Evolutionary conservation across 2,113 vertebrate species (phyloP), one percentile per base, ranked within the genome.

Genomic region (Perca fluviatilis): DNA sequence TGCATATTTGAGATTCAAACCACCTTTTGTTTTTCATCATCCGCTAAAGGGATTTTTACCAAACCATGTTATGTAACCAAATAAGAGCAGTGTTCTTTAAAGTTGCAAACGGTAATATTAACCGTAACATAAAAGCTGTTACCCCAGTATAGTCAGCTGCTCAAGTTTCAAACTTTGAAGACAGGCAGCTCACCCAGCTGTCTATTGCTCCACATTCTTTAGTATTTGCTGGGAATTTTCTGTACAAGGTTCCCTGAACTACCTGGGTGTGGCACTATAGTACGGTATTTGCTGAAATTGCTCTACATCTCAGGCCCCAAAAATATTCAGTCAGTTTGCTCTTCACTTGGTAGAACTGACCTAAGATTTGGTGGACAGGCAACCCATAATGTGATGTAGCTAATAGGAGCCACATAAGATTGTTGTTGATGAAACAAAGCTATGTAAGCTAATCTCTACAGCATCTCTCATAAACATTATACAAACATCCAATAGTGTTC

Each of bases 1-100:
- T 73, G 27, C 74, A 81, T 50, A 76, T 74, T 21, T 81, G 63
- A 50, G 16, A 61, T 40, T 79, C 66, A 73, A 11, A 43, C 7
- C 40, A 85, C 66, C 1, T 21, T 30, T 18, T 10, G 25, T 8
- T 19, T 11, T n/a, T 51, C 8, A 40, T 61, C n/a, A 60, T 65
- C 16, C 15, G 50, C 2, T 12, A n/a, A 36, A 6, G 15, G 1
- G 19, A 60, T 46, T 72, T 72, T 58, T 47, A 30, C 47, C 14
- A 27, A 13, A n/a, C 4, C 14, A 16, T 58, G 54, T 33, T 25
- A 25, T 43, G 50, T 10, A 51, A 4, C 8, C 27, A 60, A 21
- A 14, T 61, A 40, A 16, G n/a, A 47, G 40, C 23, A 62, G 57
- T 23, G 43, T 12, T 13, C 10, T 51, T 33, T 33, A 33, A 33